Conservation (phyloP, 2,113 vertebrate species). For the Pteropus alecto region DNA sequence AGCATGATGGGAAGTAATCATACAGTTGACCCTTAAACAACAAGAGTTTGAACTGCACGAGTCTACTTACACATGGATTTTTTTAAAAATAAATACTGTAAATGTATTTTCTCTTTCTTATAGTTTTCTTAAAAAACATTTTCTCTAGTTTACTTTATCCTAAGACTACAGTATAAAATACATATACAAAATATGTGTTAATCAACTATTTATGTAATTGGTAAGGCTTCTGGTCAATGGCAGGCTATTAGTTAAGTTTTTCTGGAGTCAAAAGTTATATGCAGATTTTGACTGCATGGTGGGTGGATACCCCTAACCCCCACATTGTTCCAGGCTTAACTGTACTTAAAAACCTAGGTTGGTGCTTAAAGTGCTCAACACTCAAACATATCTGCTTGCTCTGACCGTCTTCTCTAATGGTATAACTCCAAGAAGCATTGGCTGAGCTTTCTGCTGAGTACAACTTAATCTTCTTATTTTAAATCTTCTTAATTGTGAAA, state of each 20-base stretch:
- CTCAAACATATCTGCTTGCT: neutral
- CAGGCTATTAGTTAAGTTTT: neutral
- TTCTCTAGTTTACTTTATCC: neutral
- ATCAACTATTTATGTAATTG: no score
- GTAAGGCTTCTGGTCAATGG: neutral
- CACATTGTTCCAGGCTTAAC: neutral
- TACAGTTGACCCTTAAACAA: neutral
- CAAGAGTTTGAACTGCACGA: neutral
- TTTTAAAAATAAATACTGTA: neutral
- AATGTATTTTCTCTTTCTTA: neutral
- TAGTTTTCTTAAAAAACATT: neutral
- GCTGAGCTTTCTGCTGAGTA: neutral
- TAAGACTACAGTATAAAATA: neutral
- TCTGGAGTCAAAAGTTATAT: neutral
- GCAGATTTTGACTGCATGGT: neutral
- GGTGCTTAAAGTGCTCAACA: neutral
- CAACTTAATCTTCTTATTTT: constrained; percentile 2
- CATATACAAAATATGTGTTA: neutral
- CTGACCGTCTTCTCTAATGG: neutral
- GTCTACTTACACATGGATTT: neutral
- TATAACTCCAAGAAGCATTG: neutral
- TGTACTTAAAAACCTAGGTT: constrained; percentile 2
- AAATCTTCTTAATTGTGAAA: neutral
- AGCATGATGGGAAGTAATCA: neutral
- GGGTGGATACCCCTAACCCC: neutral